Conservation (phyloP, 2,888 invertebrate genomes). For the Lasioglossum leucozonium region DNA sequence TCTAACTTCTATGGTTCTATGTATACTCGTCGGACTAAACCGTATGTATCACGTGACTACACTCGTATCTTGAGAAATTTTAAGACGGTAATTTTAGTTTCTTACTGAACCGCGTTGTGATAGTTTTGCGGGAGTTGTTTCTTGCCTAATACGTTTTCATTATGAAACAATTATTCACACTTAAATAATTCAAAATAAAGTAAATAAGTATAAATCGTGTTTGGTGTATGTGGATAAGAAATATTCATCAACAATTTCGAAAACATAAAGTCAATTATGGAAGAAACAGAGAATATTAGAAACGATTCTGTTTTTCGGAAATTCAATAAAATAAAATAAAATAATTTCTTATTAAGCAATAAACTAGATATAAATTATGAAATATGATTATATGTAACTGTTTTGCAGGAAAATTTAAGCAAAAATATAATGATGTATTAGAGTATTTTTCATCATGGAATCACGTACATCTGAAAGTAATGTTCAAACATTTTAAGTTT, state of each 20-base stretch:
- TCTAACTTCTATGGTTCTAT: not conserved
- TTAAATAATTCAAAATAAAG: not conserved
- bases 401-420: not conserved
- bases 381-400: not conserved
- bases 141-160: not conserved
- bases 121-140: conserved; percentile 3
- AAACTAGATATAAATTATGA: not conserved
- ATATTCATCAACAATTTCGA: conserved; percentile 1
- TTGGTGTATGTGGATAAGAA: conserved; percentile 2
- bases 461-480: not conserved
- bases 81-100: conserved; percentile 81
- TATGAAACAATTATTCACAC: not conserved
- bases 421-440: not conserved
- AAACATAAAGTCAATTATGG: conserved; percentile 66
- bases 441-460: not conserved
- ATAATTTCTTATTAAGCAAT: not conserved
- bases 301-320: conserved; percentile 13
- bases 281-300: conserved; percentile 69
- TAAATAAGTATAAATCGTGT: not conserved
- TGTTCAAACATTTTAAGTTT: not conserved
- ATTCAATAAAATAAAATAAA: conserved; percentile 5
- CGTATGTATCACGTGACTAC: conserved; percentile 22
- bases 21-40: conserved; percentile 63
- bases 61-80: conserved; percentile 76
- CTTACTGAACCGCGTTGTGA: conserved; percentile 44